Base-by-base conservation (phyloP, 2,888 invertebrate species). In the Lithodes maja region DNA sequence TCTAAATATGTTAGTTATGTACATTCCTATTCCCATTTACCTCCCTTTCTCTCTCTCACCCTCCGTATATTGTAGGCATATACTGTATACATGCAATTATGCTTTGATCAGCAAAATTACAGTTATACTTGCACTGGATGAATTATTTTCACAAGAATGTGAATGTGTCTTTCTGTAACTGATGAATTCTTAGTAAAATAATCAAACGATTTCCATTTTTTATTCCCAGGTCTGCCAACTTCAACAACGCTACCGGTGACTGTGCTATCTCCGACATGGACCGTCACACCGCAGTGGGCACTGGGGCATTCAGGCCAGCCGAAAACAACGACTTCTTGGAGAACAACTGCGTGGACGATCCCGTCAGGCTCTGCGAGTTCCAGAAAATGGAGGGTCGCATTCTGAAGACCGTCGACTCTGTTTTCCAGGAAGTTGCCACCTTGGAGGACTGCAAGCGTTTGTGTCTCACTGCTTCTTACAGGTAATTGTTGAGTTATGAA, bases 361-460 rank as follows among this genome's bases (percentile, higher is more conserved):
- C 98, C n/a, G 97, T 97, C 82, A 98, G 97, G 94, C 95, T 98
- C 92, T 98, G 98, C 94, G 98, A 98, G 94, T 98, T 98, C 95
- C 97, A 98, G 94, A 97, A 93, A 81, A 92, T 94, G 85, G 93
- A 93, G 75, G 98, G 98, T 15, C 96, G 97, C 93, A 98, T 98
- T 92, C 94, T 98, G 92, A 98, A 98, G 94, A 98, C 98, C 0
- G 98, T 98, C 81, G 98, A 98, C 93, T 97, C 98, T 1, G 98
- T 98, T 52, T 97, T 93, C 91, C 93, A 93, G 92, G 93, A 94
- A 1, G 92, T 93, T 0, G 92, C 92, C 50, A 92, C 92, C 3
- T 86, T 93, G 17, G 93, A 93, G 33, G 93, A 92, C 71, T 93
- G 93, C 90, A 92, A 93, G 78, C 90, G 92, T 53, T 92, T 92